A percentile compares a stretch with the other conserved stretches of the same genome.
Evolutionary conservation across 1,140 invertebrate species (phyloP).

Genomic region (Drosophila mayri): DNA sequence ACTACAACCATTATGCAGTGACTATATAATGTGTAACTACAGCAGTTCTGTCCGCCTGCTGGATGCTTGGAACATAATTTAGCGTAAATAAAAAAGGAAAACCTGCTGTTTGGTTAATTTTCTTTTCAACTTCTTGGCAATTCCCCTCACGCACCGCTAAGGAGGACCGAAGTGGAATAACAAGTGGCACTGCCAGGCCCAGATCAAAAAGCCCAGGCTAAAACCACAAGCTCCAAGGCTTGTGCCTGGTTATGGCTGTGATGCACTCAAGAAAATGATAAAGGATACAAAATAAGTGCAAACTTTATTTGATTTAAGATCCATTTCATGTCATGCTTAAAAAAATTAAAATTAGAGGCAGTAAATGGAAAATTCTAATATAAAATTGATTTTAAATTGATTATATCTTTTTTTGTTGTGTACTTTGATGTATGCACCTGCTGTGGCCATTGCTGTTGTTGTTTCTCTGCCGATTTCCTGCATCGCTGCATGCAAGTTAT

Average conservation of each 20-base stretch:
- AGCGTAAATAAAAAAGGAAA: conserved; percentile 41
- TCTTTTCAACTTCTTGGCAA: conserved; percentile 38
- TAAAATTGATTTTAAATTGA: no score
- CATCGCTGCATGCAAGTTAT: conserved; percentile 62
- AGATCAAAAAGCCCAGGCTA: conserved; percentile 27
- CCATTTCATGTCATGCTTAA: neutral
- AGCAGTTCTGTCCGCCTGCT: conserved; percentile 28
- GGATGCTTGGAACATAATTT: conserved; percentile 32
- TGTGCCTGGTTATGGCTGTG: conserved; percentile 2
- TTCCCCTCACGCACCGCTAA: conserved; percentile 37
- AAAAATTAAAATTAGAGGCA: neutral
- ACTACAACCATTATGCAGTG: conserved; percentile 31
- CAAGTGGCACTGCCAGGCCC: conserved; percentile 37
- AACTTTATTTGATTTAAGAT: neutral
- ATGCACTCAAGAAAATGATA: conserved; percentile 2
- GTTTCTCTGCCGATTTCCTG: conserved; percentile 50
- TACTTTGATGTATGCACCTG: conserved; percentile 33
- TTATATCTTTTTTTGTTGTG: neutral
- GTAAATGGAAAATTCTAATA: neutral
- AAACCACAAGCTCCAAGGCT: conserved; percentile 33
- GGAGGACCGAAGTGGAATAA: conserved; percentile 37
- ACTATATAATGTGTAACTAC: conserved; percentile 50
- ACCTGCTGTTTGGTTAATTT: conserved; percentile 53
- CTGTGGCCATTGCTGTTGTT: conserved; percentile 24
- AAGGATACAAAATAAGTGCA: neutral